Base-by-base conservation (phyloP, 2,888 invertebrate genomes). In the Zaprionus lineosus region DNA sequence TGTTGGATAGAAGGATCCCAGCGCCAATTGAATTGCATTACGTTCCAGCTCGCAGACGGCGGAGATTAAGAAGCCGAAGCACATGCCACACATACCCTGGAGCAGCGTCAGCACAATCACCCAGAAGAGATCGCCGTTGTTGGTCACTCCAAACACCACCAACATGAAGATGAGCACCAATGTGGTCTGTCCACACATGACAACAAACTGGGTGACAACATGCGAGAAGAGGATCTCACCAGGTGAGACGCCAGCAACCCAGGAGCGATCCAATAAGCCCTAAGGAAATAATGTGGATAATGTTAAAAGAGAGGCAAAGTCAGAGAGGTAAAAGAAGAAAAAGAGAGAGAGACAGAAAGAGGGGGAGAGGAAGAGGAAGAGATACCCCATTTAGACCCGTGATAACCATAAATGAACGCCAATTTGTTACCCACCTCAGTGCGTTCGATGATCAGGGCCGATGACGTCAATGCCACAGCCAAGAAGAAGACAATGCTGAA, bases 51-150 rank as follows among this genome's bases (percentile, higher is more conserved):
- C 96, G 91, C 97, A 97, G 28, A 97, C 93, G 0, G 97, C 95
- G 0, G 97, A 97, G 82, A 98, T 97, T 37, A 98, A 94, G 90
- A 98, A 96, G 55, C 98, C 98, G 91, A 97, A 97, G 87, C 97
- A 96, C 98, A 98, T 98, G 76, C 98, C 98, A 89, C 97, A 97
- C 28, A 97, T 93, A 69, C 95, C 98, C 91, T 98, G 97, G 64
- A 97, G 91, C 71, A 98, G 92, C 1, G 97, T 97, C 21, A 98
- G 91, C 69, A 96, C 91, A 64, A 98, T 92, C 9, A 98, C 97
- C 91, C 94, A 94, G 46, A 94, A 91, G 41, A 98, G 93, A 48
- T 96, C 95, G 8, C 98, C 98, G 78, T 95, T 94, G 87, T 96
- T 96, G 88, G 97, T 95, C 43, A 98, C 96, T 1, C 95, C 94